phyloP scores from a whole-genome alignment of 37 sponge, comb jelly and placozoan genomes.

The Chondrilla cf. caribensis region DNA sequence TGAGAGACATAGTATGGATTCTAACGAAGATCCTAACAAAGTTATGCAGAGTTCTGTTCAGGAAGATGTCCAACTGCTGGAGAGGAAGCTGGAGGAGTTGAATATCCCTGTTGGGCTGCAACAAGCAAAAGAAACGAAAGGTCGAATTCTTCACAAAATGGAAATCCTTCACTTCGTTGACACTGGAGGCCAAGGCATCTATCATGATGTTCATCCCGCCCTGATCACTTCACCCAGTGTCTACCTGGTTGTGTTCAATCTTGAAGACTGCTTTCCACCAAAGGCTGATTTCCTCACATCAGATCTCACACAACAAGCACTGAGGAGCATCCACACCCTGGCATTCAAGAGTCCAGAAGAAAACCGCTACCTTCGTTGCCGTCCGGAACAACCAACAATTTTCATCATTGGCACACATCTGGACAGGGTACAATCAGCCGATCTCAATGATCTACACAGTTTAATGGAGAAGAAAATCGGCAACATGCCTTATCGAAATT shows the following conservation, averaged over 20 bases:
- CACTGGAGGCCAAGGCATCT: conserved; percentile 19
- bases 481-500: background rate
- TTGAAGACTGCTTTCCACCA: background rate
- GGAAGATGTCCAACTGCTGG: too few relatives aligned
- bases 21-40: too few relatives aligned
- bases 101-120: too few relatives aligned
- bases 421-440: background rate
- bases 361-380: background rate
- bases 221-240: conserved; percentile 22
- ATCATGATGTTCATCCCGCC: conserved; percentile 24
- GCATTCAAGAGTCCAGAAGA: background rate
- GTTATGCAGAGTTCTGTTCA: too few relatives aligned
- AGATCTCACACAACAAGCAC: background rate
- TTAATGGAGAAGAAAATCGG: background rate
- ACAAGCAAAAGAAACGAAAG: too few relatives aligned
- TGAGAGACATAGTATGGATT: too few relatives aligned
- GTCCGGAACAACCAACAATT: background rate
- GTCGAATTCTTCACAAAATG: too few relatives aligned
- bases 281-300: background rate
- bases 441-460: background rate
- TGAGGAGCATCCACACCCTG: conserved; percentile 13
- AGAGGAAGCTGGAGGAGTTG: too few relatives aligned
- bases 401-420: conserved; percentile 21
- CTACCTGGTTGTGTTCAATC: conserved; percentile 12
- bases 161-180: conserved; percentile 13